Base-by-base conservation (phyloP, 2,888 invertebrate species). In the Junonia oenone region DNA sequence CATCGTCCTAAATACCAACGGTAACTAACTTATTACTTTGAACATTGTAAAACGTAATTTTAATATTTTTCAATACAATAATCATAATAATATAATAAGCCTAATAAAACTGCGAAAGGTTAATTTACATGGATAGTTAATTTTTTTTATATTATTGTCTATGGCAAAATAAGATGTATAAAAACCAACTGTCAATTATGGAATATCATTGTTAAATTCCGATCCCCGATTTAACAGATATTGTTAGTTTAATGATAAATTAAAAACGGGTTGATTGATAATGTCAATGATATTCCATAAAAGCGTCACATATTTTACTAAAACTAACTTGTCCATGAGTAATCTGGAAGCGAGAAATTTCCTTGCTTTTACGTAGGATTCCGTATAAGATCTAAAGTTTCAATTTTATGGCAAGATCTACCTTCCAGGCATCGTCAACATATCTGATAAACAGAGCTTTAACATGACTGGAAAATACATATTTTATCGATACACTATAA, bases 391-490 rank as follows among this genome's bases (percentile, higher is more conserved):
- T 40, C 26, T 33, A 51, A 38, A 26, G 45, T 48, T 43, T 58
- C 46, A 35, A 38, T 33, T 40, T 43, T 53, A 58, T 56, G 61
- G 58, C 58, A 61, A 61, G 61, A 55, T 38, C 43, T 33, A 26
- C 38, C 40, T 29, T 37, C 22, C 43, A 22, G 46, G 29, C 31
- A 38, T 38, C 11, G 38, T 40, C 38, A 11, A 19, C n/a, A 40
- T 40, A 40, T 40, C 38, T 40, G 38, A 40, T 40, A 22, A 31
- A 45, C 35, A 43, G 52, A 45, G 29, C 37, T 37, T 26, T 57
- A 69, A 72, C 73, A 87, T 88, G 89, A 87, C 89, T 87, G 82
- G 86, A 89, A 88, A 89, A 88, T 88, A 89, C 89, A 89, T 73
- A 68, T 71, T 73, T 76, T 73, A 77, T 76, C 74, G 75, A 75